Percentiles rank a stretch among this genome's conserved stretches.
These are phyloP conservation scores for Caenorhabditis becei DNA, from an alignment of 2,888 invertebrate genomes.

Conservation along the genomic window DNA sequence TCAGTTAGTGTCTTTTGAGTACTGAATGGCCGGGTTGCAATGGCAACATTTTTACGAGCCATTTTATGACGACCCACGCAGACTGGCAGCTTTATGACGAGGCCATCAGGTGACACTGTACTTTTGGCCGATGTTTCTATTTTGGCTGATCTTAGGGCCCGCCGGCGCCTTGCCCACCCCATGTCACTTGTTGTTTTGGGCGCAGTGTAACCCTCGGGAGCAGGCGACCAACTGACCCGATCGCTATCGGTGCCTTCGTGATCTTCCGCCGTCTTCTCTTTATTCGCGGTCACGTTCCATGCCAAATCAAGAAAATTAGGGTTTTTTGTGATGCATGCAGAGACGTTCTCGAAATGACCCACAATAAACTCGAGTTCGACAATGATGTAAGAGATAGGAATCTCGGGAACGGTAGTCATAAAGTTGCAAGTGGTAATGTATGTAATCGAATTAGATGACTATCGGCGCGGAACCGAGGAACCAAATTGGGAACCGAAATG, in stretches of 20 bases:
- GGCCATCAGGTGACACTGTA: conserved; percentile 47
- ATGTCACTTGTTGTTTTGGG: conserved; percentile 12
- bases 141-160: background rate
- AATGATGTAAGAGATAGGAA: conserved; percentile 14
- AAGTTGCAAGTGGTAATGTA: conserved; percentile 46
- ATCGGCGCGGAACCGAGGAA: conserved; percentile 44
- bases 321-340: background rate
- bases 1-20: conserved; percentile 42
- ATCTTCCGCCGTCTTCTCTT: conserved; percentile 33
- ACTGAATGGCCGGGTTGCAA: background rate
- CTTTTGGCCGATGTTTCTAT: conserved; percentile 33
- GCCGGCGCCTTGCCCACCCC: background rate
- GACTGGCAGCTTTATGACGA: conserved; percentile 55
- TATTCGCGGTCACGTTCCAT: conserved; percentile 35
- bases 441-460: conserved; percentile 52
- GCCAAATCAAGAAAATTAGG: background rate
- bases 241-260: conserved; percentile 42
- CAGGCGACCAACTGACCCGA: conserved; percentile 48
- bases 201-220: conserved; percentile 19
- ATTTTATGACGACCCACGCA: conserved; percentile 45
- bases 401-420: conserved; percentile 27
- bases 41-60: conserved; percentile 51
- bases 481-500: too few relatives aligned
- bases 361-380: conserved; percentile 29
- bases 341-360: conserved; percentile 40